These are phyloP conservation scores for Cavia porcellus DNA, from an alignment of 2,113 vertebrate species.

Conservation along the genomic window DNA sequence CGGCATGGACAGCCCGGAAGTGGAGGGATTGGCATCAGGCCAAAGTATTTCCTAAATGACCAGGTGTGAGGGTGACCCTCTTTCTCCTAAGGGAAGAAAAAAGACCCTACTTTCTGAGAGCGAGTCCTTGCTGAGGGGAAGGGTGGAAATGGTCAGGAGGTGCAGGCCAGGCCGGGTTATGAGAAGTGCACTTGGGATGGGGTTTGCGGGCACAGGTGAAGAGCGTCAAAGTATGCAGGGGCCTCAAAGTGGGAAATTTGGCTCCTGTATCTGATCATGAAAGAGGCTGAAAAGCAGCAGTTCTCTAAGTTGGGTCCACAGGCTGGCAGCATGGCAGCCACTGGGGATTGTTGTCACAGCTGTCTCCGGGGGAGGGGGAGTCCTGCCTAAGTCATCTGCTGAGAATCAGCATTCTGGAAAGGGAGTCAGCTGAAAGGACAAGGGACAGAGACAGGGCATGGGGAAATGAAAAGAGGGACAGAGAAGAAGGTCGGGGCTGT, in stretches of 20 bases:
- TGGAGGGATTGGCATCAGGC: not conserved
- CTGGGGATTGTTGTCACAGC: not conserved
- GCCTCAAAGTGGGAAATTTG: not conserved
- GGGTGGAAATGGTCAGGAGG: rapidly evolving
- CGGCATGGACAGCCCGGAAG: not conserved
- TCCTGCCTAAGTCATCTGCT: rapidly evolving
- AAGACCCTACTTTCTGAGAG: not conserved
- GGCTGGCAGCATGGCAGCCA: rapidly evolving
- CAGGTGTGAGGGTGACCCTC: rapidly evolving
- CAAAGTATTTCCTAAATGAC: not conserved
- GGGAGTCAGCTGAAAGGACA: not conserved
- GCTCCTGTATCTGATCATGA: rapidly evolving
- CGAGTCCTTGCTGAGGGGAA: rapidly evolving
- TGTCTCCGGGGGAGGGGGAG: not conserved
- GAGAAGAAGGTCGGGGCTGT: not conserved
- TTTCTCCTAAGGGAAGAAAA: not conserved
- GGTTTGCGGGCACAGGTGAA: rapidly evolving
- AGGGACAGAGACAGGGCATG: not conserved
- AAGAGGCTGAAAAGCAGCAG: not conserved
- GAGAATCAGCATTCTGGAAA: not conserved
- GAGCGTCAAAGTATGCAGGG: rapidly evolving
- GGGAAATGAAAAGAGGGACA: not conserved
- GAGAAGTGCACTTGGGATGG: rapidly evolving
- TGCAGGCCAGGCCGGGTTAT: rapidly evolving
- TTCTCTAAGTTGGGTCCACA: not conserved